Evolutionary conservation across 2,113 vertebrate species (phyloP).

Genomic region (Pluvianellus socialis): DNA sequence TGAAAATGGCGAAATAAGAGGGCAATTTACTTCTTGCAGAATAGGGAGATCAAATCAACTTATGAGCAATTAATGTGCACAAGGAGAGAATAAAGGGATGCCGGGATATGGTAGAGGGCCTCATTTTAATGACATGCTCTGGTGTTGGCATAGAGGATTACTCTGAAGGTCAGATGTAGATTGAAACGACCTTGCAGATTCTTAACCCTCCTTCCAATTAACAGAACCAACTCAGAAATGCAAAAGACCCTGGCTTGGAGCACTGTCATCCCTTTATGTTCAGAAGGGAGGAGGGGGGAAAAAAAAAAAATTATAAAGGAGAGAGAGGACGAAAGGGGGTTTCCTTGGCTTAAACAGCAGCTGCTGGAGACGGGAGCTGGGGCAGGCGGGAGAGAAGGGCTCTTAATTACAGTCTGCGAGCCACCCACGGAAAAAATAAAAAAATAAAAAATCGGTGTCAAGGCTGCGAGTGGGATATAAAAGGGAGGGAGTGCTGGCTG

Average conservation of each 20-base stretch:
- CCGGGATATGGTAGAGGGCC: conserved; percentile 67
- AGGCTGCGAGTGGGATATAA: background rate
- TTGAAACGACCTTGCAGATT: conserved; percentile 79
- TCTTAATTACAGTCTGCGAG: conserved; percentile 22
- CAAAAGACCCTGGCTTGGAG: conserved; percentile 54
- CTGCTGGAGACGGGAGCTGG: background rate
- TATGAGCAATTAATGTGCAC: conserved; percentile 78
- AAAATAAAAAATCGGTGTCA: background rate
- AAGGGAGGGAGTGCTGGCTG: background rate
- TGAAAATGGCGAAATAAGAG: conserved; percentile 82
- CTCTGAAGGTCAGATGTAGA: conserved; percentile 80
- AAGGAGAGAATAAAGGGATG: conserved; percentile 72
- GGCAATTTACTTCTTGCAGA: conserved; percentile 80
- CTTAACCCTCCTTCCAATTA: conserved; percentile 74
- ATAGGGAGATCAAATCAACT: conserved; percentile 81
- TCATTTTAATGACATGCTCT: conserved; percentile 74
- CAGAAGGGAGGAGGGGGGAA: background rate
- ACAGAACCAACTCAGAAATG: conserved; percentile 74
- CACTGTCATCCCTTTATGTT: conserved; percentile 40
- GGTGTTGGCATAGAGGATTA: conserved; percentile 75
- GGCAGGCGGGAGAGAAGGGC: conserved; percentile 27
- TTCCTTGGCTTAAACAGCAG: conserved; percentile 17
- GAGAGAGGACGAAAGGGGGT: conserved; percentile 51
- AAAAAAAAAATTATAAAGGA: background rate
- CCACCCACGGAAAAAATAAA: background rate